Evolutionary conservation across 2,797 vertebrate species (phyloP).

Genomic region (Dendrocincla tyrannina): DNA sequence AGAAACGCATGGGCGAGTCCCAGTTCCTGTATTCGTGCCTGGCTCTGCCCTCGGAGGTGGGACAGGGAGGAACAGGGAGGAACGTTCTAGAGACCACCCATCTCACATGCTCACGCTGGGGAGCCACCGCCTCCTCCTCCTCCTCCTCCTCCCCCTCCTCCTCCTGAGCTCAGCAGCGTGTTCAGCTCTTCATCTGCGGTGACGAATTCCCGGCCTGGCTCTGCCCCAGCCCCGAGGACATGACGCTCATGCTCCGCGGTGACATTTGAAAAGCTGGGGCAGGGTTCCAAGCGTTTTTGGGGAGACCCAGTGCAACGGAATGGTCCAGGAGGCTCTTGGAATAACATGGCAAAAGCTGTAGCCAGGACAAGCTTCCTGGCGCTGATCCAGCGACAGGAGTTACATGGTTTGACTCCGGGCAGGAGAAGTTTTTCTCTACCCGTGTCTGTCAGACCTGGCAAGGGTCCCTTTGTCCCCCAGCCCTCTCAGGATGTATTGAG

Average conservation of each 20-base stretch:
- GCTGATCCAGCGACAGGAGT: background rate
- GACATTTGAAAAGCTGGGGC: background rate
- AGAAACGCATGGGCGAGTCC: background rate
- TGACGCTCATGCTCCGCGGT: rapidly evolving
- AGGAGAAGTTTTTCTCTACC: background rate
- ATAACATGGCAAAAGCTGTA: background rate
- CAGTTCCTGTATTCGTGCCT: background rate
- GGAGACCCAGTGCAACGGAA: background rate
- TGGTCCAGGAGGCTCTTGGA: background rate
- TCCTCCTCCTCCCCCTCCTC: background rate
- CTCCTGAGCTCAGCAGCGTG: background rate
- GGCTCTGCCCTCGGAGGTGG: slow-evolving; percentile 45
- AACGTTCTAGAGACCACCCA: slow-evolving; percentile 49
- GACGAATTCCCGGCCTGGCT: background rate
- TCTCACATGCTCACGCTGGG: background rate
- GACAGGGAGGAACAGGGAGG: slow-evolving; percentile 48
- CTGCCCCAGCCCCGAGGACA: background rate
- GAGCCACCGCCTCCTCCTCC: background rate
- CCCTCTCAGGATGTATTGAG: background rate
- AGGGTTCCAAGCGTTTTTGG: background rate
- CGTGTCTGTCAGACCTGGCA: background rate
- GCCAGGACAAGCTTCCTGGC: background rate
- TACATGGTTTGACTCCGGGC: background rate
- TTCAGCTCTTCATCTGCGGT: background rate
- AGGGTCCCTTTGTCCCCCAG: background rate